Evolutionary conservation across 2,888 invertebrate species (phyloP).

Genomic region (Nipponacmea schrenckii): DNA sequence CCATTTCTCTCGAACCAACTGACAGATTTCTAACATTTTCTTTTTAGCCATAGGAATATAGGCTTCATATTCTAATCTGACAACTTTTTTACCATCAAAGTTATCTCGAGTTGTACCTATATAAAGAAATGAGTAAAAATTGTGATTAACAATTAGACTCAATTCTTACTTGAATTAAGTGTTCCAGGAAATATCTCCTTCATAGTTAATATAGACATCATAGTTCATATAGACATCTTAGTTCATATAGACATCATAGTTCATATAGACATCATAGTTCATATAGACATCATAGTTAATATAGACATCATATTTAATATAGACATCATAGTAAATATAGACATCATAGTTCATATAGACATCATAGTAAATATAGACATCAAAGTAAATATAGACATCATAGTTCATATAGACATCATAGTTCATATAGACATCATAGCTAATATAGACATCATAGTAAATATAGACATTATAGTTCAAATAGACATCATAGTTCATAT

Average conservation of each 20-base stretch:
- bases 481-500: too few relatives aligned
- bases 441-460: too few relatives aligned
- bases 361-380: too few relatives aligned
- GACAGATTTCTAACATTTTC: constrained; percentile 82
- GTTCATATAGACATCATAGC: too few relatives aligned
- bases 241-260: too few relatives aligned
- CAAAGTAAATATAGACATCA: too few relatives aligned
- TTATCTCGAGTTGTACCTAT: constrained; percentile 66
- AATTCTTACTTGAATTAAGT: neutral
- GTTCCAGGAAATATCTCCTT: neutral
- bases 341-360: neutral
- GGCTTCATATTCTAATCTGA: constrained; percentile 91
- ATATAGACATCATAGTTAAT: too few relatives aligned
- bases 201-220: neutral
- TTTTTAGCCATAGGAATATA: constrained; percentile 92
- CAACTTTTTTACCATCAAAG: constrained; percentile 74
- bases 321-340: too few relatives aligned
- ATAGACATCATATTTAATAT: too few relatives aligned
- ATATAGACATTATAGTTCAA: neutral
- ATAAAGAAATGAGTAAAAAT: constrained; percentile 12
- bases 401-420: too few relatives aligned
- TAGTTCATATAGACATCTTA: too few relatives aligned
- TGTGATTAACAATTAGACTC: neutral
- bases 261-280: too few relatives aligned
- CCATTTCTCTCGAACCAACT: constrained; percentile 79